phyloP scores from a whole-genome alignment of 2,113 vertebrate species.

The Erinaceus europaeus region DNA sequence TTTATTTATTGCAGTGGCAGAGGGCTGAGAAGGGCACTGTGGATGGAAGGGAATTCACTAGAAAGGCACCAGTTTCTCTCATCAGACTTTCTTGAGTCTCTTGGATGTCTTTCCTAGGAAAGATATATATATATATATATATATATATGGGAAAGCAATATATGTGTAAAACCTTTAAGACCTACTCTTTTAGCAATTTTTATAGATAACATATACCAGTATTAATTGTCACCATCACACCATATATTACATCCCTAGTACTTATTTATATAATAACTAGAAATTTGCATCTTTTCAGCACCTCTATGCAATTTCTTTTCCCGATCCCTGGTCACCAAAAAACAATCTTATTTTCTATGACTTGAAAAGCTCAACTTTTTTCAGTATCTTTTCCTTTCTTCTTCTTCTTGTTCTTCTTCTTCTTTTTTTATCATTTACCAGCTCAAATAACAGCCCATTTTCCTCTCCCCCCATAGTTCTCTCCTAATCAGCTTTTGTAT shows the following conservation, averaged over 20 bases:
- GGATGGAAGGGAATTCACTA: neutral
- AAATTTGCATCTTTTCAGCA: neutral
- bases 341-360: neutral
- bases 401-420: neutral
- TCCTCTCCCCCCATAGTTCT: neutral
- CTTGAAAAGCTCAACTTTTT: neutral
- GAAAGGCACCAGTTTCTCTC: neutral
- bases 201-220: neutral
- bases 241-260: neutral
- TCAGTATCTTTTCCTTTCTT: neutral
- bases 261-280: neutral
- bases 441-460: neutral
- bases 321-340: neutral
- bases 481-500: neutral
- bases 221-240: neutral
- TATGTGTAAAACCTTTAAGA: neutral
- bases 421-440: neutral
- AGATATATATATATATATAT: too few species aligned
- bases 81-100: neutral
- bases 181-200: neutral
- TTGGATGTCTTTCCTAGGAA: neutral
- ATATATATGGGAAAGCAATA: too few species aligned
- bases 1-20: neutral
- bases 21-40: neutral
- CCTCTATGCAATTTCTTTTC: neutral